These are phyloP conservation scores for Scaptodrosophila lebanonensis DNA, from an alignment of 1,140 invertebrate genomes.

Conservation along the genomic window DNA sequence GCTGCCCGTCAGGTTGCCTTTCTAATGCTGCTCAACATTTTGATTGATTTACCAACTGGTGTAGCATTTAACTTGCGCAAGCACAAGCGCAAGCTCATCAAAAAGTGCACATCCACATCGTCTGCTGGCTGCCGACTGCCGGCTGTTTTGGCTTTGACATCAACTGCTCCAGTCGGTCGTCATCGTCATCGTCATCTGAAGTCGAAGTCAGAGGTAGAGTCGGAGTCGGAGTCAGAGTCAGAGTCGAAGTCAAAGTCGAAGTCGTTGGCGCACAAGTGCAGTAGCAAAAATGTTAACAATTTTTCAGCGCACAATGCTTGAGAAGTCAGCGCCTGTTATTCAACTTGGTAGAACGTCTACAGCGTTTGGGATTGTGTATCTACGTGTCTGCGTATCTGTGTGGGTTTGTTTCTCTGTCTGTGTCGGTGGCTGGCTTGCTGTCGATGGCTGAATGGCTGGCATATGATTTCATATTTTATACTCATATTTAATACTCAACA, in stretches of 20 bases:
- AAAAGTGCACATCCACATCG: slow-evolving; percentile 22
- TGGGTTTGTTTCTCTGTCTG: slow-evolving; percentile 1
- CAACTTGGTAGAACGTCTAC: not conserved
- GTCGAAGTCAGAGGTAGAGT: too few relatives aligned
- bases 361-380: slow-evolving; percentile 6
- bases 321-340: slow-evolving; percentile 63
- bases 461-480: slow-evolving; percentile 70
- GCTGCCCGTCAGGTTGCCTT: slow-evolving; percentile 34
- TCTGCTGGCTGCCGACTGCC: slow-evolving; percentile 27
- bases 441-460: slow-evolving; percentile 23
- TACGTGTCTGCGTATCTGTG: too few relatives aligned
- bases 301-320: slow-evolving; percentile 69
- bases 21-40: slow-evolving; percentile 21
- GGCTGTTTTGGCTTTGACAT: slow-evolving; percentile 21
- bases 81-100: not conserved
- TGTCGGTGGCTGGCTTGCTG: not conserved
- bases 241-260: too few relatives aligned
- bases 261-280: slow-evolving; percentile 53
- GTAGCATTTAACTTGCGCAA: slow-evolving; percentile 8
- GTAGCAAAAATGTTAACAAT: slow-evolving; percentile 75
- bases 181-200: too few relatives aligned
- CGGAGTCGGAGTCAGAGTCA: too few relatives aligned
- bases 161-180: not conserved
- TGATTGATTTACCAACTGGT: slow-evolving; percentile 58
- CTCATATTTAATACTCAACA: slow-evolving; percentile 5